Conservation (phyloP, 2,797 vertebrate genomes). For the Enteromius argenteus region DNA sequence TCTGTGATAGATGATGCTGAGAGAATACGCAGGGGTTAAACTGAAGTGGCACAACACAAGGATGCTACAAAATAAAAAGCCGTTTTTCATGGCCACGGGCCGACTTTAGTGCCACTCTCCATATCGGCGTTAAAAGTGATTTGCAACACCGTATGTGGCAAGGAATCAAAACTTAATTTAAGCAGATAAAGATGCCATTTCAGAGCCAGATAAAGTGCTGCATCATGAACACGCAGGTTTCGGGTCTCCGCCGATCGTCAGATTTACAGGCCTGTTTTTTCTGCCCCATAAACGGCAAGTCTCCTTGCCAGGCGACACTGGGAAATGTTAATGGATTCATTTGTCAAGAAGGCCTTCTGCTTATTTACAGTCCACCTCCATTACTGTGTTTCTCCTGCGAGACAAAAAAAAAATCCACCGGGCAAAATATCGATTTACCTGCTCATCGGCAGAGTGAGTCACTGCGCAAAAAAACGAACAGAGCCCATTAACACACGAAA, state of each 20-base stretch:
- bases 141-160: conserved; percentile 85
- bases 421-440: conserved; percentile 81
- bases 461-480: conserved; percentile 64
- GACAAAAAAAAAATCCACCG: conserved; percentile 66
- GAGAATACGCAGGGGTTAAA: conserved; percentile 60
- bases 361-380: conserved; percentile 85
- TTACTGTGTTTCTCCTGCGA: conserved; percentile 73
- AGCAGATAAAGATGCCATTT: conserved; percentile 89
- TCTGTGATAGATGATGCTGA: conserved; percentile 47
- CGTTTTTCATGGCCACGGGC: conserved; percentile 75
- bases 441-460: conserved; percentile 73
- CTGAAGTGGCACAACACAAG: conserved; percentile 63
- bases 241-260: conserved; percentile 71
- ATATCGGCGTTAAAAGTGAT: conserved; percentile 87
- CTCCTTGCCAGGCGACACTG: conserved; percentile 82
- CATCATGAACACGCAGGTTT: conserved; percentile 79
- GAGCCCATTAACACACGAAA: conserved; percentile 57
- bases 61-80: conserved; percentile 77
- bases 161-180: conserved; percentile 89
- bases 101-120: conserved; percentile 81
- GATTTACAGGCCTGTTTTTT: conserved; percentile 84
- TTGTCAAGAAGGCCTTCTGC: conserved; percentile 81
- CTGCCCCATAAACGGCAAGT: conserved; percentile 85
- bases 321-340: conserved; percentile 89
- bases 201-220: conserved; percentile 83